Evolutionary conservation across 2,113 vertebrate genomes (phyloP).

Genomic region (Melanerpes formicivorus): DNA sequence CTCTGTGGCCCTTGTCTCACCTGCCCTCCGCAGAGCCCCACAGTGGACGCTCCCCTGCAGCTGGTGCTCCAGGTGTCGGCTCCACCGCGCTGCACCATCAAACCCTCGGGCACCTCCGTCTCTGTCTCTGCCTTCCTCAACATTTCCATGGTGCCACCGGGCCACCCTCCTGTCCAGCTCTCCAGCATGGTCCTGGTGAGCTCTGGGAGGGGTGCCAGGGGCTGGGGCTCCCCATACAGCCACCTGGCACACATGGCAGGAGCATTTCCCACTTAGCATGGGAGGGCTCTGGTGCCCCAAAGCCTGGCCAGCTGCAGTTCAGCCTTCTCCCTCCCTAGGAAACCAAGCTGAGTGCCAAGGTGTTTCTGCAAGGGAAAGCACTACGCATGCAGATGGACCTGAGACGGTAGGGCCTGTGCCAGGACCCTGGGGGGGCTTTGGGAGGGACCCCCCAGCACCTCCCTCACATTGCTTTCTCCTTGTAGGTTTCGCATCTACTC

Average conservation of each 20-base stretch:
- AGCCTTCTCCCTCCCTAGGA: conserved; percentile 75
- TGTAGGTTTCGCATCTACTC: conserved; percentile 94
- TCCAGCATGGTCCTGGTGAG: conserved; percentile 93
- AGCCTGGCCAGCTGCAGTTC: background rate
- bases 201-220: accelerated
- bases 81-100: conserved; percentile 85
- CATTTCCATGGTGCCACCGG: conserved; percentile 80
- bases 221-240: background rate
- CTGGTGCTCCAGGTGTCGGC: conserved; percentile 80
- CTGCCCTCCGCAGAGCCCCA: conserved; percentile 71
- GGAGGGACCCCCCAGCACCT: accelerated
- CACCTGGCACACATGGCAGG: too few relatives aligned
- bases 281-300: accelerated
- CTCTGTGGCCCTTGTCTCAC: background rate
- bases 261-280: too few relatives aligned
- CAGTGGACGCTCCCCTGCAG: conserved; percentile 84
- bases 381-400: conserved; percentile 86
- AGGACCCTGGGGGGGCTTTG: accelerated
- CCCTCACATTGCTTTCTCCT: background rate
- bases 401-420: conserved; percentile 76
- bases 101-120: conserved; percentile 84
- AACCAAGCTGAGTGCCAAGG: conserved; percentile 86
- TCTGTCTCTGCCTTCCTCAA: conserved; percentile 83
- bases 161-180: conserved; percentile 79
- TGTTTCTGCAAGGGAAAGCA: conserved; percentile 85